These are phyloP conservation scores for Picathartes gymnocephalus DNA, from an alignment of 2,113 vertebrate species.

Conservation along the genomic window DNA sequence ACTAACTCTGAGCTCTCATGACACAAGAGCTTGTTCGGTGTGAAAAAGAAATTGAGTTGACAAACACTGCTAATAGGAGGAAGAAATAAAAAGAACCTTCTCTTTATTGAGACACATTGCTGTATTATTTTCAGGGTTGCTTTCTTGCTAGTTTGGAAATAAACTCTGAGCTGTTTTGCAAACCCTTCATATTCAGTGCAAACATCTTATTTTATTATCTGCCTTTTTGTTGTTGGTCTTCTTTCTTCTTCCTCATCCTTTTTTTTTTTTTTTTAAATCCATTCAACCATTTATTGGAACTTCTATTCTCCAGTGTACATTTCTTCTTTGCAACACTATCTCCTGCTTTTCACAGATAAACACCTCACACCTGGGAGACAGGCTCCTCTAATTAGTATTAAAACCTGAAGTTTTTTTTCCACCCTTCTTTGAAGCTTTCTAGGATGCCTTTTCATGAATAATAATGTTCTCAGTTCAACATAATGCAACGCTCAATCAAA, in stretches of 20 bases:
- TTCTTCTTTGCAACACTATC: constrained; percentile 64
- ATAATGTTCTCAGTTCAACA: constrained; percentile 65
- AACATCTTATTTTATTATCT: constrained; percentile 60
- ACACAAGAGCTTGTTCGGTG: neutral
- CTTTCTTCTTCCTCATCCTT: neutral
- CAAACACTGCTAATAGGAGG: neutral
- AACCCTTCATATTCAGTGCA: constrained; percentile 44
- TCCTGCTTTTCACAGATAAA: constrained; percentile 72
- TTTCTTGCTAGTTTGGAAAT: constrained; percentile 2
- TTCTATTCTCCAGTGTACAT: constrained; percentile 37
- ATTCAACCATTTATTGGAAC: constrained; percentile 65
- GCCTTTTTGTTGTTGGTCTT: constrained; percentile 41
- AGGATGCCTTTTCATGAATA: constrained; percentile 68
- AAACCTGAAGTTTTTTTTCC: constrained; percentile 59
- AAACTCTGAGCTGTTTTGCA: constrained; percentile 28
- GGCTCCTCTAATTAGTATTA: constrained; percentile 75
- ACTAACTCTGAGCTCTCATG: neutral
- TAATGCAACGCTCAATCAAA: constrained; percentile 47
- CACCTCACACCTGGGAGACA: constrained; percentile 72
- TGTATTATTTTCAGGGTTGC: constrained; percentile 20
- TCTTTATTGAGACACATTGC: neutral
- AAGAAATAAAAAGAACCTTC: neutral
- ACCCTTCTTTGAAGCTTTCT: constrained; percentile 66
- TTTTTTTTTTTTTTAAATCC: constrained; percentile 43
- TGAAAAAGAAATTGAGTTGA: neutral